Base-by-base conservation (phyloP, 2,888 invertebrate genomes). In the Erannis defoliaria region DNA sequence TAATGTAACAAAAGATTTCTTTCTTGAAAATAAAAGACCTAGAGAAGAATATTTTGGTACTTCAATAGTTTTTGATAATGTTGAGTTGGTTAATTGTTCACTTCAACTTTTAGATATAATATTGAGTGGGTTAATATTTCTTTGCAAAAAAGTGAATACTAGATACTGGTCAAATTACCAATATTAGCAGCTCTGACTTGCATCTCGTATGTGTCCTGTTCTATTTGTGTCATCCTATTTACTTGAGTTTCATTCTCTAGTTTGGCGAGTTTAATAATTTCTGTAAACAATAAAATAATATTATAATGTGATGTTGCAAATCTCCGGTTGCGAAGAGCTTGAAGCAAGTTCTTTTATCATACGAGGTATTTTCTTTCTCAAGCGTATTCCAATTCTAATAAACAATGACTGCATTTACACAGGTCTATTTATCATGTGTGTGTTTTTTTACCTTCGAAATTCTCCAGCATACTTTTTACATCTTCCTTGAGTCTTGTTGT, bases 171-270 rank as follows among this genome's bases (percentile, higher is more conserved):
- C 12, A 12, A n/a, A 5, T 76, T 85, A 95, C 95, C 95, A 80
- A 99, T 99, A 84, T 99, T 99, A 5, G 99, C 97, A 29, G 99
- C 97, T 79, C 99, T 93, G 1, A 99, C 98, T 93, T 98, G 98
- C 98, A 99, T 98, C 93, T 98, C 99, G 91, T 97, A 98, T 21
- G 98, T 97, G 76, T 99, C 98, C 83, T 98, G 98, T 83, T 98
- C 98, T 78, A 97, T 97, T 82, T 98, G 98, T 1, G 98, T 97
- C 93, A 97, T 96, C 82, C 97, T 94, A 21, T 97, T 96, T 55
- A 98, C 93, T 85, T 99, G 98, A 0, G 97, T 96, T 81, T 98
- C 98, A 84, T 96, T 97, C 84, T 99, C 98, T 1, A 98, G 96
- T 88, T 97, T 96, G 0, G 97, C 97, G 45, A 98, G 88, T 86